Percentiles rank a stretch among this genome's conserved stretches.
These are phyloP conservation scores for Dryadula phaetusa DNA, from an alignment of 2,888 invertebrate genomes.

Conservation along the genomic window DNA sequence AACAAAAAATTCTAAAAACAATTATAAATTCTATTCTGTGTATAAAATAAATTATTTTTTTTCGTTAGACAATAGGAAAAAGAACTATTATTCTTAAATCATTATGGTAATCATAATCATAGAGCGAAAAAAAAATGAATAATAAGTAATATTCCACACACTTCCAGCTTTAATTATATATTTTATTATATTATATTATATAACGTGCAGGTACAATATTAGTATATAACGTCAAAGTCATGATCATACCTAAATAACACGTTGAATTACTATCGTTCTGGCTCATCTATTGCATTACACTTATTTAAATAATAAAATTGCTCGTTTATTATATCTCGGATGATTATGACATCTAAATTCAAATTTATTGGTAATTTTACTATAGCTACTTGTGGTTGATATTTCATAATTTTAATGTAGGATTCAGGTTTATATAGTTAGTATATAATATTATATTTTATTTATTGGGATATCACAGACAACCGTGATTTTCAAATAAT, in stretches of 20 bases:
- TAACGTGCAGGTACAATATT: conserved; percentile 1
- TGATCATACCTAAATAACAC: conserved; percentile 23
- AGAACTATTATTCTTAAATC: not conserved
- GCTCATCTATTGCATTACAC: not conserved
- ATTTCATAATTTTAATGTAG: too few species aligned
- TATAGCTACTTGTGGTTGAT: not conserved
- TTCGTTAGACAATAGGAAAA: not conserved
- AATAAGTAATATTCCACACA: conserved; percentile 5
- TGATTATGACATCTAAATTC: not conserved
- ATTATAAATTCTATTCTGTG: not conserved
- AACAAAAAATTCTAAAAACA: too few species aligned
- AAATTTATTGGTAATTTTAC: not conserved
- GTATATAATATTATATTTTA: too few species aligned
- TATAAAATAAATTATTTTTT: not conserved
- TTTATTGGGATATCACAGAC: too few species aligned
- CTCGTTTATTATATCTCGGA: not conserved
- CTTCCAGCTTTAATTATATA: not conserved
- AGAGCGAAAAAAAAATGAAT: not conserved
- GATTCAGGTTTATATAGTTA: too few species aligned
- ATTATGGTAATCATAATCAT: not conserved
- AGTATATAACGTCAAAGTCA: conserved; percentile 18
- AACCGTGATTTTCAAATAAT: too few species aligned
- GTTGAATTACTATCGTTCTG: not conserved
- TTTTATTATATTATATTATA: not conserved
- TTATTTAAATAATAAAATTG: not conserved